These are phyloP conservation scores for Anguilla megastoma DNA, from an alignment of 2,797 vertebrate species.

Conservation along the genomic window DNA sequence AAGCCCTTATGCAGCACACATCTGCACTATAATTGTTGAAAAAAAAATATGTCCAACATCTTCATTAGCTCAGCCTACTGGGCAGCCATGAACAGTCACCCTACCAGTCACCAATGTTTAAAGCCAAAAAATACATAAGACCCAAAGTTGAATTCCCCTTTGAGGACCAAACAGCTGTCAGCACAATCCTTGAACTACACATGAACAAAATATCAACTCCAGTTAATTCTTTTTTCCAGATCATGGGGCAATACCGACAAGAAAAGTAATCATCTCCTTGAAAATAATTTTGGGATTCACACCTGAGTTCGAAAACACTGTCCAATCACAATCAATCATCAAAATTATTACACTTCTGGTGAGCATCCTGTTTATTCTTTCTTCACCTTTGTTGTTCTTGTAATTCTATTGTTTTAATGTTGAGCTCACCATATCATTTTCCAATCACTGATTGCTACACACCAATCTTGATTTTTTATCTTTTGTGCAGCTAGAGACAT, in stretches of 20 bases:
- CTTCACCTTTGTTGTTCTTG: neutral
- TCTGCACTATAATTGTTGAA: too few species aligned
- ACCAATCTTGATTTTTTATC: neutral
- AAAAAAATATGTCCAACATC: too few species aligned
- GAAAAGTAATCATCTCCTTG: conserved; percentile 58
- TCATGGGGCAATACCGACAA: conserved; percentile 45
- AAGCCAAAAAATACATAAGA: too few species aligned
- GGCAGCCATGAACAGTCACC: too few species aligned
- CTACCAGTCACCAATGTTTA: too few species aligned
- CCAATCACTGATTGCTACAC: neutral
- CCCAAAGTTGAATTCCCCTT: too few species aligned
- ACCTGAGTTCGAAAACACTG: conserved; percentile 44
- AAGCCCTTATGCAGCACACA: too few species aligned
- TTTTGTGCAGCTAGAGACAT: conserved; percentile 53
- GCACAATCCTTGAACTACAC: neutral
- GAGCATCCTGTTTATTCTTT: neutral
- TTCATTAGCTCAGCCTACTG: too few species aligned
- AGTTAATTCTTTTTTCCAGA: conserved; percentile 44
- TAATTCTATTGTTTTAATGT: too few species aligned
- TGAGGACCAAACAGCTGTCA: too few species aligned
- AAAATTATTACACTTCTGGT: conserved; percentile 50
- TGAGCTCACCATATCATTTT: too few species aligned
- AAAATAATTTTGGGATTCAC: conserved; percentile 44
- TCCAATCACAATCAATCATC: conserved; percentile 46
- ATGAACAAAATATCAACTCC: neutral